Base-by-base conservation (phyloP, 2,888 invertebrate genomes). In the Cantharis rufa region DNA sequence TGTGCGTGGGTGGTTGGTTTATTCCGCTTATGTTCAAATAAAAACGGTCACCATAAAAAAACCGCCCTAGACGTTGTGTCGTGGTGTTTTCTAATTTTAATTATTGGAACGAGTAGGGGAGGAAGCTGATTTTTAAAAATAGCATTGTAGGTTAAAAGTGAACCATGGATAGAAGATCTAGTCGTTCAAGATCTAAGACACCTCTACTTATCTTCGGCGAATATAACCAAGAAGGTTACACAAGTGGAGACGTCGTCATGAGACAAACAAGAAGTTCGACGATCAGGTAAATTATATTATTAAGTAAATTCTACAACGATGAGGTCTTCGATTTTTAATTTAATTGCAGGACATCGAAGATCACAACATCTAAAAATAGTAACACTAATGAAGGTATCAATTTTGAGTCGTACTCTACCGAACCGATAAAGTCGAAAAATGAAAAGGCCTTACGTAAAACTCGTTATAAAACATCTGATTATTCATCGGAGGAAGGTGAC, bases 111-210 rank as follows among this genome's bases (percentile, higher is more conserved):
- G 64, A 64, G 76, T 32, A 74, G 77, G 77, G 77, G 77, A 74
- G 76, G 61, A 61, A 76, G 66, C 32, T 24, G 13, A n/a, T 3
- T 66, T 66, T 66, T 61, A 21, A 16, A 71, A 71, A 63, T 71
- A 18, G 48, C 32, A 68, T 76, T 70, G 15, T 62, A 71, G 78
- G 69, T 75, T 64, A 70, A 70, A 61, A 15, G 63, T 28, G 24
- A 75, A 79, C 69, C 62, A 88, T 88, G 87, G 87, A 91, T 88
- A 90, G 92, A 86, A 89, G 93, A 88, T 91, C 92, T 87, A 85
- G 84, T 74, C 91, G 93, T 89, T 93, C 93, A 83, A 91, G 93
- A 82, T 93, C 93, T 61, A 92, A 91, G 85, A 93, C 93, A 83
- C 93, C 93, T 80, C 92, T 92, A 85, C 86, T 91, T 82, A 89